phyloP scores from a whole-genome alignment of 2,888 invertebrate genomes.

The Glyphotaelius pellucidus region DNA sequence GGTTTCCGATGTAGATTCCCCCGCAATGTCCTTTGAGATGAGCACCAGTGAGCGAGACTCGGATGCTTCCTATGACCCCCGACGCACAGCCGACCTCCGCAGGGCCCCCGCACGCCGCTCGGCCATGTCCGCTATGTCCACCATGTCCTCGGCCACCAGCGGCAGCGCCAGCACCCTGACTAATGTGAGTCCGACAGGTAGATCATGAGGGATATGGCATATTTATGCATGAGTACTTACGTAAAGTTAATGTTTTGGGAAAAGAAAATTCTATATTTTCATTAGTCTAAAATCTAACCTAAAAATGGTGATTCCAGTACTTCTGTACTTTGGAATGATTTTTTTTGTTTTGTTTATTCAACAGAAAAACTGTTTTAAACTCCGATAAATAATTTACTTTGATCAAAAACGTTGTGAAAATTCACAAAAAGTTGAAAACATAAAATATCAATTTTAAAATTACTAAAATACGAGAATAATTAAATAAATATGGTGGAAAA shows the following conservation, averaged over 20 bases:
- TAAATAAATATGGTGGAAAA: no score
- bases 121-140: slow-evolving; percentile 57
- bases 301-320: no score
- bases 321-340: no score
- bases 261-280: not conserved
- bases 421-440: no score
- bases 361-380: no score
- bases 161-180: slow-evolving; percentile 79
- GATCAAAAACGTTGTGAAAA: no score
- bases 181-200: slow-evolving; percentile 76
- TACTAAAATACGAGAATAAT: no score
- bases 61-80: slow-evolving; percentile 63
- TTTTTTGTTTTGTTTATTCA: no score
- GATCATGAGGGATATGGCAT: not conserved
- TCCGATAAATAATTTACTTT: no score
- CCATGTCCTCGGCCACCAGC: slow-evolving; percentile 71
- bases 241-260: not conserved
- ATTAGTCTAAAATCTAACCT: not conserved
- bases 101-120: slow-evolving; percentile 50
- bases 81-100: slow-evolving; percentile 30
- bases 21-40: slow-evolving; percentile 71
- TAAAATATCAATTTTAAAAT: no score
- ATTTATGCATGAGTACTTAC: slow-evolving; percentile 52
- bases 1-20: slow-evolving; percentile 63
- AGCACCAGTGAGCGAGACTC: slow-evolving; percentile 74